Percentiles rank a stretch among this genome's conserved stretches.
These are phyloP conservation scores for Akabosia matsudoensis DNA, from an alignment of 1,140 invertebrate genomes.

Conservation along the genomic window DNA sequence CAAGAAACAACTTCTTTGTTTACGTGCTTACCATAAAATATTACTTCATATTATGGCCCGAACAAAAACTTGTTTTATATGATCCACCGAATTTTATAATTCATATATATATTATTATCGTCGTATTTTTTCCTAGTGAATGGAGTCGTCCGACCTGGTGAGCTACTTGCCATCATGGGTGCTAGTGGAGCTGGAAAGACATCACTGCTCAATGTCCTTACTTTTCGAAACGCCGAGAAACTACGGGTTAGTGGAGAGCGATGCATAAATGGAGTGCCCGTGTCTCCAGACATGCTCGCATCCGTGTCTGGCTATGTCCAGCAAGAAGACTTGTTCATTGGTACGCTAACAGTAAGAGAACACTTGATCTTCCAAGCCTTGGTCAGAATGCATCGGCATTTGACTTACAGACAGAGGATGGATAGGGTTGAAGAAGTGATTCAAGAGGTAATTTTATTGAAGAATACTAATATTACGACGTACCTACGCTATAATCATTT, in stretches of 20 bases:
- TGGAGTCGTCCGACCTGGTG: constrained; percentile 82
- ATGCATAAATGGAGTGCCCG: constrained; percentile 63
- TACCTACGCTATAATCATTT: not conserved
- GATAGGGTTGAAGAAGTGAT: constrained; percentile 85
- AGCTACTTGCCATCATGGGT: constrained; percentile 87
- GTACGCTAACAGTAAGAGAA: constrained; percentile 84
- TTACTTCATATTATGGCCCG: no score
- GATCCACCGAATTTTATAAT: no score
- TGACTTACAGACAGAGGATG: constrained; percentile 72
- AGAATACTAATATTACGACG: not conserved
- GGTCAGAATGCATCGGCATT: constrained; percentile 82
- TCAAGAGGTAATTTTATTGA: constrained; percentile 63
- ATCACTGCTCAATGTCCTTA: constrained; percentile 85
- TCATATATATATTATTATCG: no score
- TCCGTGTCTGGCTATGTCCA: constrained; percentile 89
- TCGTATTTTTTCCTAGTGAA: constrained; percentile 66
- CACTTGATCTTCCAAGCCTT: constrained; percentile 78
- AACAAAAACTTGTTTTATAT: constrained; percentile 13
- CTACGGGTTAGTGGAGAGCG: constrained; percentile 67
- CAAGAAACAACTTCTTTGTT: no score
- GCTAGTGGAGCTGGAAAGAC: constrained; percentile 89
- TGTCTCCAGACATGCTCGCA: constrained; percentile 63
- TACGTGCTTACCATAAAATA: no score
- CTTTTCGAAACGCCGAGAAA: constrained; percentile 68
- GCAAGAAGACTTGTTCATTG: constrained; percentile 91